phyloP scores from a whole-genome alignment of 2,888 invertebrate species.

The Oscheius sp. region DNA sequence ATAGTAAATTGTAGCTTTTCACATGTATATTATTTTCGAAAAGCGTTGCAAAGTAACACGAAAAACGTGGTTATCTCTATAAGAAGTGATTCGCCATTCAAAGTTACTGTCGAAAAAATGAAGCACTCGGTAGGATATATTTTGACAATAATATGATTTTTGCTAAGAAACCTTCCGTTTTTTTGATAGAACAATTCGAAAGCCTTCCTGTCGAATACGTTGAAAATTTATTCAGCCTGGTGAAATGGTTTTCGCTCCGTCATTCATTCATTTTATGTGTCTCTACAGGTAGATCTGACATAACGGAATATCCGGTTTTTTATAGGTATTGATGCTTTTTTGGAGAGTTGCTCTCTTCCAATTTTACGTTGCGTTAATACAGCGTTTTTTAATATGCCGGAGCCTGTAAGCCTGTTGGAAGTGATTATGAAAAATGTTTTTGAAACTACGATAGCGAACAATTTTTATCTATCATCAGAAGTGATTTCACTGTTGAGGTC shows the following conservation, averaged over 20 bases:
- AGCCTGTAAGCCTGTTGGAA: neutral
- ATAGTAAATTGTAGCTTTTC: conserved; percentile 19
- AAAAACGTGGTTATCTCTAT: conserved; percentile 3
- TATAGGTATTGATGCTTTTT: conserved; percentile 26
- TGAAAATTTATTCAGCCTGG: conserved; percentile 18
- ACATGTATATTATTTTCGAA: conserved; percentile 6
- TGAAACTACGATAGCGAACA: neutral
- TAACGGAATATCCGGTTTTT: neutral
- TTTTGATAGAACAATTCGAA: conserved; percentile 35
- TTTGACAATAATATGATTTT: neutral
- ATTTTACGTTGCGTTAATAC: conserved; percentile 20
- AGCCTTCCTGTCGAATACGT: conserved; percentile 18
- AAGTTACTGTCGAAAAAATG: neutral
- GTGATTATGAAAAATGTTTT: neutral
- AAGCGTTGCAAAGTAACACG: neutral
- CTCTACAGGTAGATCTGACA: conserved; percentile 19
- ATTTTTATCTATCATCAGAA: conserved; percentile 8
- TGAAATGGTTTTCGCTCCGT: conserved; percentile 12
- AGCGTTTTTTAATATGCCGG: conserved; percentile 8
- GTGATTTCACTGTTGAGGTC: conserved; percentile 3
- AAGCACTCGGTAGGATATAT: neutral
- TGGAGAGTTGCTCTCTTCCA: conserved; percentile 25
- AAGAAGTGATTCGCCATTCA: neutral
- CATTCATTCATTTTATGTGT: conserved; percentile 25
- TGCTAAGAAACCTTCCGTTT: conserved; percentile 6